These are phyloP conservation scores for Dione juno DNA, from an alignment of 2,888 invertebrate species.

Conservation along the genomic window DNA sequence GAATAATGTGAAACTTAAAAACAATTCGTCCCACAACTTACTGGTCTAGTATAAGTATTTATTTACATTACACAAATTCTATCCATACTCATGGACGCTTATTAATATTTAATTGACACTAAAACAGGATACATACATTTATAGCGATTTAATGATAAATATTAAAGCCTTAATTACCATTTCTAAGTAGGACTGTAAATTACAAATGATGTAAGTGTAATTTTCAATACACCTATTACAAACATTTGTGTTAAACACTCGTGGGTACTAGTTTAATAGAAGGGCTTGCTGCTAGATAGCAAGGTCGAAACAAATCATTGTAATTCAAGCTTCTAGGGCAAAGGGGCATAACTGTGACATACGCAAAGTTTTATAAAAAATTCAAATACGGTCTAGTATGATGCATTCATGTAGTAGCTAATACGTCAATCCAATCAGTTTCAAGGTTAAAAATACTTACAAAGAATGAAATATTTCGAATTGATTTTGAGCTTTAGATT, in stretches of 20 bases:
- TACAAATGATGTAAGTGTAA: background rate
- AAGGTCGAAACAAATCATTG: background rate
- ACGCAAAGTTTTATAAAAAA: background rate
- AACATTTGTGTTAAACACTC: background rate
- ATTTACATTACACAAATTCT: background rate
- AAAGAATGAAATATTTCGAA: too few relatives aligned
- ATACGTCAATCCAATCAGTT: too few relatives aligned
- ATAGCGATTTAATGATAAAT: background rate
- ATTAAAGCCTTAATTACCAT: background rate
- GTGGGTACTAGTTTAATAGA: background rate
- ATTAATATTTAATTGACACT: background rate
- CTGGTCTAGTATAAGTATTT: too few relatives aligned
- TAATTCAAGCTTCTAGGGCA: background rate
- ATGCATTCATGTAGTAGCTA: too few relatives aligned
- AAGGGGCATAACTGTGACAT: background rate
- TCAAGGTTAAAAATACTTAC: too few relatives aligned
- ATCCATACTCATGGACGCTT: background rate
- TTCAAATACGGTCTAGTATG: too few relatives aligned
- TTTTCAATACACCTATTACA: background rate
- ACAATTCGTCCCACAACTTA: too few relatives aligned
- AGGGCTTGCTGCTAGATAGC: slow-evolving; percentile 7
- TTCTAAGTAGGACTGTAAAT: background rate
- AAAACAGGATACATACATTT: background rate
- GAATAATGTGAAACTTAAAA: too few relatives aligned
- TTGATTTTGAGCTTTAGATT: too few relatives aligned